phyloP scores from a whole-genome alignment of 2,113 vertebrate species.

The Solea solea region DNA sequence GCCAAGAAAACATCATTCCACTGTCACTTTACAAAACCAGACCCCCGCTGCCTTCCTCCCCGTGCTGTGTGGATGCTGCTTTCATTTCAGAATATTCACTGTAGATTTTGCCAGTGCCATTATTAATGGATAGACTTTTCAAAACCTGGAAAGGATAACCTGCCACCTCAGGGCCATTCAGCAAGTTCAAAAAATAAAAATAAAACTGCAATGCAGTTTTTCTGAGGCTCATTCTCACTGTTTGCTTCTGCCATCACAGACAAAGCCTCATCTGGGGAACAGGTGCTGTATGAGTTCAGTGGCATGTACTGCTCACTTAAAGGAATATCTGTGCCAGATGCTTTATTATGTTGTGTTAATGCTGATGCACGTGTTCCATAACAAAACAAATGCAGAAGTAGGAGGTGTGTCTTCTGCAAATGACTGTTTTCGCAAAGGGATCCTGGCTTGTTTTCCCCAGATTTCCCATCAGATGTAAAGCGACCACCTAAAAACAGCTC shows the following conservation, averaged over 20 bases:
- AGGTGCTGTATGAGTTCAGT: conserved; percentile 60
- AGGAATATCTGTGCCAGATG: conserved; percentile 58
- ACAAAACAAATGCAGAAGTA: conserved; percentile 13
- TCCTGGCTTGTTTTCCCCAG: conserved; percentile 11
- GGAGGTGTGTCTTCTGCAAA: conserved; percentile 28
- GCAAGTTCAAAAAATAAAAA: conserved; percentile 50
- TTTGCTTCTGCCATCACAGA: conserved; percentile 28
- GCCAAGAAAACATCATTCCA: conserved; percentile 57
- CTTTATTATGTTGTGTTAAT: conserved; percentile 62
- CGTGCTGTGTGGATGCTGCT: conserved; percentile 47
- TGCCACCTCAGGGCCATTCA: conserved; percentile 58
- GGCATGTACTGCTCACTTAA: conserved; percentile 48
- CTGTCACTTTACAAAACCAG: conserved; percentile 64
- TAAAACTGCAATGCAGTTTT: conserved; percentile 28
- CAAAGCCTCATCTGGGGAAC: conserved; percentile 43
- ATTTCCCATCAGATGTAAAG: conserved; percentile 23
- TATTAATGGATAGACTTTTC: conserved; percentile 60
- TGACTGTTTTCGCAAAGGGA: conserved; percentile 18
- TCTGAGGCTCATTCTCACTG: conserved; percentile 21
- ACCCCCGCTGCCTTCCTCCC: conserved; percentile 50
- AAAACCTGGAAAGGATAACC: conserved; percentile 55
- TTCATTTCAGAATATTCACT: conserved; percentile 65
- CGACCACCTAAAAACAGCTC: conserved; percentile 18
- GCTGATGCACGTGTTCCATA: conserved; percentile 41
- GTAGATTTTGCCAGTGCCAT: conserved; percentile 52